These are phyloP conservation scores for Hippasteria phrygiana DNA, from an alignment of 53 echinoderm and acorn worm species.

Conservation along the genomic window DNA sequence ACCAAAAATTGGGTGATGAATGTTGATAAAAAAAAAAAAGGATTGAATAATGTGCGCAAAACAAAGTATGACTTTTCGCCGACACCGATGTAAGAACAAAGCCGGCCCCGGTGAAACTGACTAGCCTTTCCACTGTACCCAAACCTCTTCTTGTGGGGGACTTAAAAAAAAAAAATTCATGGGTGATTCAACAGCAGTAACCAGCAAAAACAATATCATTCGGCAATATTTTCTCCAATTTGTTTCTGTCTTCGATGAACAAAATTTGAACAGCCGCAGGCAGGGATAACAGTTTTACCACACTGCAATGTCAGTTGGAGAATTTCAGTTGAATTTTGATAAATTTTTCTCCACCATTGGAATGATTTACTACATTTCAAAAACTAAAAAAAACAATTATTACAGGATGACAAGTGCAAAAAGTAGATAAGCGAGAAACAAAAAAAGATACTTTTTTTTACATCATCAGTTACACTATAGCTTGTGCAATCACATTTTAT, in stretches of 20 bases:
- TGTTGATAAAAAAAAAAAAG: neutral
- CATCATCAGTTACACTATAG: no score
- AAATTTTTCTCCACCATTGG: no score
- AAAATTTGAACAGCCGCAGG: no score
- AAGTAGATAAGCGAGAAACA: neutral
- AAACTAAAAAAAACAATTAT: no score
- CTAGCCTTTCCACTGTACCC: neutral
- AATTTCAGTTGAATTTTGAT: no score
- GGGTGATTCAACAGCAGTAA: neutral
- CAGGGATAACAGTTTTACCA: no score
- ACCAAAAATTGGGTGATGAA: neutral
- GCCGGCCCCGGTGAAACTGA: neutral
- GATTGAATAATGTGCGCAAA: neutral
- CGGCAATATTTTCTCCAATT: no score
- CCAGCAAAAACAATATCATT: neutral
- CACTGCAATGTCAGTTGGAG: no score
- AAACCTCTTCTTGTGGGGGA: neutral
- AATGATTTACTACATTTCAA: no score
- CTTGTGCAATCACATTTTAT: neutral
- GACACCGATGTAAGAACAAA: slow-evolving; percentile 13
- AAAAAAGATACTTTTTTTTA: neutral
- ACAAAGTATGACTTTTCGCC: neutral
- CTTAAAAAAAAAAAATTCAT: neutral
- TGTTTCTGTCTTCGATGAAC: no score
- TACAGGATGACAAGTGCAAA: neutral